Evolutionary conservation across 1,140 invertebrate genomes (phyloP).

Genomic region (Hestina assimilis): DNA sequence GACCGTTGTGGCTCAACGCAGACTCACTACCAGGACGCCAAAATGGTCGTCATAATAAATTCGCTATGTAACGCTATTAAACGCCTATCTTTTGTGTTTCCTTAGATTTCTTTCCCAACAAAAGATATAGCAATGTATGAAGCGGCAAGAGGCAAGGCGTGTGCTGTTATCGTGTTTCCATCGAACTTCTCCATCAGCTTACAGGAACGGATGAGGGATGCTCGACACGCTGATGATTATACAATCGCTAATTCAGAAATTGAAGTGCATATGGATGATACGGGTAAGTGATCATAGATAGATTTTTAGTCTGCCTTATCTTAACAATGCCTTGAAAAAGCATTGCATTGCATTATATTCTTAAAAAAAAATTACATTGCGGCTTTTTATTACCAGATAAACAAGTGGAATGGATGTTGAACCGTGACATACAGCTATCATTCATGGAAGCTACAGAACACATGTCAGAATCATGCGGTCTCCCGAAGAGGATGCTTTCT

Average conservation of each 20-base stretch:
- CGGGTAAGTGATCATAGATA: too few species aligned
- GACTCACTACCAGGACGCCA: too few species aligned
- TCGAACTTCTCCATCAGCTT: slow-evolving; percentile 90
- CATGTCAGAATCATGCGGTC: slow-evolving; percentile 82
- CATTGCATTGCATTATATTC: background rate
- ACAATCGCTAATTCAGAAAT: slow-evolving; percentile 87
- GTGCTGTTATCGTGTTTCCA: slow-evolving; percentile 90
- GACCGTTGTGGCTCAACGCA: too few species aligned
- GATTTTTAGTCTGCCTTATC: too few species aligned
- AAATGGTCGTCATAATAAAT: too few species aligned
- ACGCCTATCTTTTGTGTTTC: slow-evolving; percentile 7
- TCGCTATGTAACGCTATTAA: too few species aligned
- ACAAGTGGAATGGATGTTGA: slow-evolving; percentile 91
- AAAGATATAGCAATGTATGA: slow-evolving; percentile 82
- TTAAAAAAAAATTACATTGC: background rate
- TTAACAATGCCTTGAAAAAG: background rate
- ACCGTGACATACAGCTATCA: slow-evolving; percentile 85
- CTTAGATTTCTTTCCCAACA: slow-evolving; percentile 74
- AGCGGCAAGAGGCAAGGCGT: slow-evolving; percentile 86
- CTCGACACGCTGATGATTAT: slow-evolving; percentile 83
- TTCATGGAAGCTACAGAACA: slow-evolving; percentile 86
- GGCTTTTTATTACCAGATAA: slow-evolving; percentile 83
- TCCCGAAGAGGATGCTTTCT: slow-evolving; percentile 84
- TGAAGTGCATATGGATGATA: slow-evolving; percentile 91
- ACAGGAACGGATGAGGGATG: slow-evolving; percentile 83